Evolutionary conservation across 2,797 vertebrate species (phyloP), one percentile per base, ranked within the genome.

Genomic region (Atherinosoma microstoma): DNA sequence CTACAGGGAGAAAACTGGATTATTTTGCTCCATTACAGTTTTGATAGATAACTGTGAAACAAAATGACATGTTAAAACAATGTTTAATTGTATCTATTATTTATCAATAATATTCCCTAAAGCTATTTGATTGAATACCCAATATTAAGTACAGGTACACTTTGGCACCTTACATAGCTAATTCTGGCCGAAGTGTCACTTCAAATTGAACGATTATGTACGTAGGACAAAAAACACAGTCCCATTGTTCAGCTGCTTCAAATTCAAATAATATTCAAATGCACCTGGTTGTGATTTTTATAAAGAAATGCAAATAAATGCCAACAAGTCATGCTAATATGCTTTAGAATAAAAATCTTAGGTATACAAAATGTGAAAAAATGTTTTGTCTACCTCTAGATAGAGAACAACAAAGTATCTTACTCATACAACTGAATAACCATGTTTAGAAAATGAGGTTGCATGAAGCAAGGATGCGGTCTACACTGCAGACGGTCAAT

Each of bases 391-490:
- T 92, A 58, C 60, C 57, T 82, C 30, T 77, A 64, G 53, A 49
- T 54, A 5, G 16, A 81, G n/a, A 56, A 67, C 54, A 86, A 80
- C 70, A 75, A 64, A 74, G 47, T 40, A 20, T 59, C 64, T 86
- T 81, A 75, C 70, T 83, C 80, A 84, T 51, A 51, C 67, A 63
- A 68, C 54, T 66, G 64, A 72, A 60, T 79, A 68, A 75, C 38
- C 59, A 64, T 63, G 73, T 84, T 87, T 38, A 58, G 45, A 47
- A 81, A 87, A 67, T 63, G 13, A 67, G 67, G 64, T 64, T 60
- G 64, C 73, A 66, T 65, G 64, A 79, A 82, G 65, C 75, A 54
- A 80, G 81, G 79, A 89, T 91, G 89, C 83, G 89, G 86, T 90
- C 80, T 75, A 51, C 58, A 53, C 66, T 79, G 73, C 86, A 91